Conservation (phyloP, 1,140 invertebrate species). For the Danaus plexippus region DNA sequence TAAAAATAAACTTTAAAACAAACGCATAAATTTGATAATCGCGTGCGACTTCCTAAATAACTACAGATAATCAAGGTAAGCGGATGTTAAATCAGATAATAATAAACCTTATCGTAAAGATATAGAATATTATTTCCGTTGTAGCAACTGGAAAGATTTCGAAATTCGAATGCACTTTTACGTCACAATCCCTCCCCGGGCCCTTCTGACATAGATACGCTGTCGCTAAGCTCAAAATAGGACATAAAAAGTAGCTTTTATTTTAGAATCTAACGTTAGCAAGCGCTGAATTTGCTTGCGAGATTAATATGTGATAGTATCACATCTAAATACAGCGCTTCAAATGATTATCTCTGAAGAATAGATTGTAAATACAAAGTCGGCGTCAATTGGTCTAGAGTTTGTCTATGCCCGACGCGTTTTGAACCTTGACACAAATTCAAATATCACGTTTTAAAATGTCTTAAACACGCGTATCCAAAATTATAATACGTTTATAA, state of each 20-base stretch:
- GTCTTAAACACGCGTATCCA: constrained; percentile 9
- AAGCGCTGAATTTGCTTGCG: constrained; percentile 17
- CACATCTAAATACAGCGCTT: constrained; percentile 22
- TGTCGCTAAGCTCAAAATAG: constrained; percentile 50
- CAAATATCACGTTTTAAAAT: constrained; percentile 12
- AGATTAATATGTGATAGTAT: too few species aligned
- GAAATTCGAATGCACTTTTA: constrained; percentile 53
- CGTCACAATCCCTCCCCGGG: constrained; percentile 43
- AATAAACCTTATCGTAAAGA: constrained; percentile 18
- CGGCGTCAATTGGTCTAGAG: constrained; percentile 52
- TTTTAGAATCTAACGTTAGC: constrained; percentile 12
- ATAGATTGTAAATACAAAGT: constrained; percentile 23
- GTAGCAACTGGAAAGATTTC: constrained; percentile 27
- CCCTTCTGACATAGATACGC: constrained; percentile 55
- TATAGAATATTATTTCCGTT: constrained; percentile 23
- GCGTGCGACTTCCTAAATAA: constrained; percentile 18
- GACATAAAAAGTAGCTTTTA: constrained; percentile 13
- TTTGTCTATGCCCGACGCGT: constrained; percentile 36
- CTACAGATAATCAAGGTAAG: constrained; percentile 42
- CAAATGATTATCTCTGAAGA: constrained; percentile 22
- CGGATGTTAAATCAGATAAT: constrained; percentile 17
- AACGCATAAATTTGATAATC: constrained; percentile 11
- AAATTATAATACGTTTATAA: too few species aligned
- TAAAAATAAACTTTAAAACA: constrained; percentile 22
- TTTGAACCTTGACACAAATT: constrained; percentile 48